Percentiles rank a stretch among this genome's conserved stretches.
These are phyloP conservation scores for Trematomus loennbergii DNA, from an alignment of 2,113 vertebrate genomes.

Conservation along the genomic window DNA sequence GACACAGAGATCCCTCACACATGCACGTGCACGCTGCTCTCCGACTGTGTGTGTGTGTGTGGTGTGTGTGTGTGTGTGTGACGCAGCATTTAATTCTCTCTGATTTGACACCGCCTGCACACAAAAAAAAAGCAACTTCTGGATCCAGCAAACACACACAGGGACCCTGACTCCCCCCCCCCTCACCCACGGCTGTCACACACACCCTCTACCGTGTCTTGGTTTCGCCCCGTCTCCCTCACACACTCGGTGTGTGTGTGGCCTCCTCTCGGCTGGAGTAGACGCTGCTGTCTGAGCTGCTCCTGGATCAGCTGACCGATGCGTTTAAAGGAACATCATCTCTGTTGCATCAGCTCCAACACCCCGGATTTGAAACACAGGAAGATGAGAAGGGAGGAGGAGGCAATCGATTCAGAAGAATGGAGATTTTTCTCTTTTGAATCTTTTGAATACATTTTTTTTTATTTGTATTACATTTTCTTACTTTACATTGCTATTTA, in stretches of 20 bases:
- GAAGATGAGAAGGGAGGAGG: no score
- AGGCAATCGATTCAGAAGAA: no score
- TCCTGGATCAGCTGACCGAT: conserved; percentile 84
- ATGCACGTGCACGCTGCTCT: conserved; percentile 76
- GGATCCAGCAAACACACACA: conserved; percentile 78
- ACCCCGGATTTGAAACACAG: conserved; percentile 52
- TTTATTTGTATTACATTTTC: no score
- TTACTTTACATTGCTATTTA: no score
- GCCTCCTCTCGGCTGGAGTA: conserved; percentile 57
- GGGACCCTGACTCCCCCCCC: conserved; percentile 53
- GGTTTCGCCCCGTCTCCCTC: conserved; percentile 67
- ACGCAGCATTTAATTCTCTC: conserved; percentile 99
- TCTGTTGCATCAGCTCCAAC: conserved; percentile 67
- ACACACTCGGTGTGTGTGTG: conserved; percentile 60
- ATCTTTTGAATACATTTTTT: no score
- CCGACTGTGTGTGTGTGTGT: conserved; percentile 82
- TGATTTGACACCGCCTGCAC: conserved; percentile 85
- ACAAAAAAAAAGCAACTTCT: conserved; percentile 85
- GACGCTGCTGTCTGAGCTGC: conserved; percentile 72
- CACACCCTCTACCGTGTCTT: conserved; percentile 47
- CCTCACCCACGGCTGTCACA: no score
- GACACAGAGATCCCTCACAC: no score
- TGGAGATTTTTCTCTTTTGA: no score
- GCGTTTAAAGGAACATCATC: conserved; percentile 86
- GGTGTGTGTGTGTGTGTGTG: conserved; percentile 84